Base-by-base conservation (phyloP, 1,140 invertebrate genomes). In the Acromyrmex echinatior region DNA sequence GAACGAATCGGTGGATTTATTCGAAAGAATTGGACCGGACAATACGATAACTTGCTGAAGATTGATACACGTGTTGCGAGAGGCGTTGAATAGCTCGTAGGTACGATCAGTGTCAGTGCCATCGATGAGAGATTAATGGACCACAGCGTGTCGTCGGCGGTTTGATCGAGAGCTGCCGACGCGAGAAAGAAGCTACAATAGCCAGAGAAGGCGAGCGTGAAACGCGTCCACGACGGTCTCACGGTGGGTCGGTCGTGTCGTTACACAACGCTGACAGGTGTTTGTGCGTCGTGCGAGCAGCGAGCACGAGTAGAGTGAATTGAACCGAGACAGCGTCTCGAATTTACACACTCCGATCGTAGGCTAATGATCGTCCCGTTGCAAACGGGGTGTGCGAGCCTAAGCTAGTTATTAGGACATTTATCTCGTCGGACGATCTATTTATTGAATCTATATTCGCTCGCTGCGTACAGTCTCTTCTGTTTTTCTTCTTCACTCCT, bases 261-360 rank as follows among this genome's bases (percentile, higher is more conserved):
- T 91, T 91, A 71, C 89, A 68, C 86, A 91, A 91, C 82, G 62
- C 56, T 62, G 76, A 90, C 88, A 90, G 88, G 85, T 90, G 85
- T 70, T 79, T 78, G 51, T 58, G 6, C 53, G 35, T 35, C 53
- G 79, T 87, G 73, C 68, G 28, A 35, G 31, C 31, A 6, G 31
- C 31, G 31, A n/a, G 25, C 70, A 28, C 16, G 77, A 21, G 63
- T 21, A 16, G 71, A 62, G 56, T 16, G 56, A 77, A 76, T 45
- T 80, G 78, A 80, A 39, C 45, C 49, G 16, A 39, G 56, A 60
- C n/a, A 45, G 35, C 65, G 28, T 49, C n/a, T 62, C 53, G 76
- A 88, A 70, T 89, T 56, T 58, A 82, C 53, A 78, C 25, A 56
- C 70, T 56, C 79, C 68, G 6, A 0, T 66, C 45, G 45, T 21